These are phyloP conservation scores for Vombatus ursinus DNA, from an alignment of 2,113 vertebrate genomes.

Conservation along the genomic window DNA sequence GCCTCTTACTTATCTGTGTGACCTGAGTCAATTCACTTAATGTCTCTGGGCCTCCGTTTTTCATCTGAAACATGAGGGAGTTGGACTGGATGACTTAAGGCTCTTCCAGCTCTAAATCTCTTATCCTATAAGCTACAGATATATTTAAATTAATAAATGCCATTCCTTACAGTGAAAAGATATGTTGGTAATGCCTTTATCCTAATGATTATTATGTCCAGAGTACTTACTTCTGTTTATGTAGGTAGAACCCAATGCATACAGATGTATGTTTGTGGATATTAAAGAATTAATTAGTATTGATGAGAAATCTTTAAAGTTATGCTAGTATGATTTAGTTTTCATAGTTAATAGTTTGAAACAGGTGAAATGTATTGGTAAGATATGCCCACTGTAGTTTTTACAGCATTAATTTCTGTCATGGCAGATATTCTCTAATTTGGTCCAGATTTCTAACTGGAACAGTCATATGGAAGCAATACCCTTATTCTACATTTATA, in stretches of 20 bases:
- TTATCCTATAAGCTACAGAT: neutral
- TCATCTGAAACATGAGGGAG: neutral
- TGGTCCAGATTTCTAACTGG: constrained; percentile 72
- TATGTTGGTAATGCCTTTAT: constrained; percentile 40
- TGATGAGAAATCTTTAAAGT: constrained; percentile 8
- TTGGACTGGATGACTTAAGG: neutral
- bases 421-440: constrained; percentile 74
- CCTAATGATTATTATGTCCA: constrained; percentile 11
- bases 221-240: neutral
- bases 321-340: constrained; percentile 64
- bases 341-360: constrained; percentile 75
- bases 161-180: neutral
- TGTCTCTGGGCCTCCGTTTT: neutral
- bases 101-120: neutral
- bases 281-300: constrained; percentile 23
- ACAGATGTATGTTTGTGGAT: neutral
- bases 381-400: constrained; percentile 72
- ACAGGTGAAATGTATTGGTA: constrained; percentile 70
- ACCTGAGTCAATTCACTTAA: neutral
- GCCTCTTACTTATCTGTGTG: neutral
- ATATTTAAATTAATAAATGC: neutral
- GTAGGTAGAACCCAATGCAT: neutral
- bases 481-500: constrained; percentile 73
- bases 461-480: constrained; percentile 79
- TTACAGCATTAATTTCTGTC: constrained; percentile 75